phyloP scores from a whole-genome alignment of 2,888 invertebrate species.

The Pemphredon lugubris region DNA sequence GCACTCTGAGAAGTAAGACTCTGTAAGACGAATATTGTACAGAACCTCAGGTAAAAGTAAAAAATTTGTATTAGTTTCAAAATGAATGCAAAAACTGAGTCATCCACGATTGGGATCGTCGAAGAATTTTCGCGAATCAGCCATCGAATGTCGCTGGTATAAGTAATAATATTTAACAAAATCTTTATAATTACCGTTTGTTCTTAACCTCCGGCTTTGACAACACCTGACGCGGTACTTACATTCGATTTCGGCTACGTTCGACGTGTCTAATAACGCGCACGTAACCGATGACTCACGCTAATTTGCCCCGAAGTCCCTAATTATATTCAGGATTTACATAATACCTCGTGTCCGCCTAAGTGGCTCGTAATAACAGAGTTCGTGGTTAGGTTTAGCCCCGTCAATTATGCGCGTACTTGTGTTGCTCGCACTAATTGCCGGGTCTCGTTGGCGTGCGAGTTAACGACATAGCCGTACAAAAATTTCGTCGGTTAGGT shows the following conservation, averaged over 20 bases:
- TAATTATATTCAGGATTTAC: slow-evolving; percentile 45
- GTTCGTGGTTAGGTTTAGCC: slow-evolving; percentile 23
- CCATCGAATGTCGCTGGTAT: too few relatives aligned
- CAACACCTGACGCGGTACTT: too few relatives aligned
- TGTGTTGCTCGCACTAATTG: slow-evolving; percentile 20
- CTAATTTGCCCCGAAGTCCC: slow-evolving; percentile 25
- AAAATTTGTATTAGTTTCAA: too few relatives aligned
- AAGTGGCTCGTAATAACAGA: slow-evolving; percentile 28
- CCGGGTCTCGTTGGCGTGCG: slow-evolving; percentile 8
- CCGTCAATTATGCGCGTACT: slow-evolving; percentile 40
- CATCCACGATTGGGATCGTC: too few relatives aligned
- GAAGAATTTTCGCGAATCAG: too few relatives aligned
- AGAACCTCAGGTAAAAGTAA: too few relatives aligned
- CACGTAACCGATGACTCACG: slow-evolving; percentile 15
- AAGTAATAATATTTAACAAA: too few relatives aligned
- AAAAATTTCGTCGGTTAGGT: slow-evolving; percentile 3
- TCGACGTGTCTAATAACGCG: slow-evolving; percentile 18
- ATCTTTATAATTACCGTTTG: not conserved
- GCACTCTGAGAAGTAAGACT: too few relatives aligned
- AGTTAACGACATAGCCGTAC: slow-evolving; percentile 3
- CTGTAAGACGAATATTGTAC: too few relatives aligned
- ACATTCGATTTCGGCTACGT: slow-evolving; percentile 5
- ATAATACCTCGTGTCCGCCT: slow-evolving; percentile 28
- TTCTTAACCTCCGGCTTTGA: too few relatives aligned
- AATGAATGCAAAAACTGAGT: too few relatives aligned